Base-by-base conservation (phyloP, 2,888 invertebrate species). In the Caenorhabditis virilis region DNA sequence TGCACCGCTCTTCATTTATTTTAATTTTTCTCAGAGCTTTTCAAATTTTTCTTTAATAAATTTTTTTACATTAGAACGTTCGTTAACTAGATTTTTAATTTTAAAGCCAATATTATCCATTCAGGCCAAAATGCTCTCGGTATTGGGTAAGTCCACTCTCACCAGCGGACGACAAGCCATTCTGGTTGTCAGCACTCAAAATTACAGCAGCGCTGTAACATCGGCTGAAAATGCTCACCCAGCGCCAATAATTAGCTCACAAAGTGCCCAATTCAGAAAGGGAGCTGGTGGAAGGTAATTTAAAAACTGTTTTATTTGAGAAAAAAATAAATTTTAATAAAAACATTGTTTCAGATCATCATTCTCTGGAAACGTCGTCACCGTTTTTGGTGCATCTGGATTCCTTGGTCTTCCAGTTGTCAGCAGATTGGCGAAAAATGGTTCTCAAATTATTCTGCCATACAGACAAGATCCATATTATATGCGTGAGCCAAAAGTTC, bases 341-440 rank as follows among this genome's bases (percentile, higher is more conserved):
- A 23, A 30, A 9, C 3, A 18, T 51, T 4, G 26, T 63, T 60
- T 95, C 18, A 89, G 98, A 33, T 91, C 91, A 75, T 95, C 95
- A 82, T 98, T 97, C 85, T 97, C 91, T 86, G 98, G 98, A 0
- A 88, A 91, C 54, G 93, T 97, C 2, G 93, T 92, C n/a, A 98
- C 98, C n/a, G 91, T 98, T 1, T 77, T 68, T 48, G 78, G 79
- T 16, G 97, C 50, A 55, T 89, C 90, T 33, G 97, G 97, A 1
- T 93, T 92, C 82, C 85, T 95, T 0, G 98, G 97, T 0, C 87
- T 89, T 71, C 90, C 90, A 86, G 88, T 97, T 16, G 90, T 91
- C 84, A 95, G 93, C 84, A 89, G 90, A 80, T 86, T 99, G 53
- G 97, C 83, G 1, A 84, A 84, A 68, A 74, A 78, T 53, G 85